Percentiles rank a stretch among this genome's conserved stretches.
phyloP scores from a whole-genome alignment of 2,113 vertebrate genomes.

The Lathamus discolor region DNA sequence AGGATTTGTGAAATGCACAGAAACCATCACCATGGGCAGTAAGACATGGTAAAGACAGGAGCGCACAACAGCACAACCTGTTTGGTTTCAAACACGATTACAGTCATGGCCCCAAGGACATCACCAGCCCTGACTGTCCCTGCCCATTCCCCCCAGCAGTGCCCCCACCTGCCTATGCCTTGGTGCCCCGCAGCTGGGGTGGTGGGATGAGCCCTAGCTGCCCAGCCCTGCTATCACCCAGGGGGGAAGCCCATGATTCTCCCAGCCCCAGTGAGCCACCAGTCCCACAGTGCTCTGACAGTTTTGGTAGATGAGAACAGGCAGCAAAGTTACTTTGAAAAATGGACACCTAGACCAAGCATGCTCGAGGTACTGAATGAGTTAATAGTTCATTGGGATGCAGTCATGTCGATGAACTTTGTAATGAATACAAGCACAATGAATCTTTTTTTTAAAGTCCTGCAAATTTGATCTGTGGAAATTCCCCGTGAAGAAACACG shows the following conservation, averaged over 20 bases:
- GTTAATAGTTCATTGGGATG: background rate
- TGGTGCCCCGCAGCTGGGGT: background rate
- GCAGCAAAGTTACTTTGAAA: background rate
- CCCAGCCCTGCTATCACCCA: background rate
- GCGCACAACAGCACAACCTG: background rate
- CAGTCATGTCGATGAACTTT: background rate
- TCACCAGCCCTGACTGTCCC: fast-evolving
- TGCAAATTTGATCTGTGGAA: background rate
- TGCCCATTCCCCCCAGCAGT: background rate
- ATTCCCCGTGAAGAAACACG: background rate
- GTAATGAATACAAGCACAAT: background rate
- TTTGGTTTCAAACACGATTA: background rate
- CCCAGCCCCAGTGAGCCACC: background rate
- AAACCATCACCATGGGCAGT: background rate
- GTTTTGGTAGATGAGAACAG: background rate
- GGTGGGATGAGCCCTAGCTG: background rate
- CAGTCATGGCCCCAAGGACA: background rate
- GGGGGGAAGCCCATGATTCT: fast-evolving
- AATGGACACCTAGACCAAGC: background rate
- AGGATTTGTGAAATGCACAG: background rate
- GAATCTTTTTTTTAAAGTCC: background rate
- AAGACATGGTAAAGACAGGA: background rate
- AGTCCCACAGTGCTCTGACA: fast-evolving
- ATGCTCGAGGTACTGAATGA: background rate
- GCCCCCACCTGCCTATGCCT: fast-evolving